Evolutionary conservation across 2,113 vertebrate species (phyloP).

Genomic region (Potamarius usumacintae): DNA sequence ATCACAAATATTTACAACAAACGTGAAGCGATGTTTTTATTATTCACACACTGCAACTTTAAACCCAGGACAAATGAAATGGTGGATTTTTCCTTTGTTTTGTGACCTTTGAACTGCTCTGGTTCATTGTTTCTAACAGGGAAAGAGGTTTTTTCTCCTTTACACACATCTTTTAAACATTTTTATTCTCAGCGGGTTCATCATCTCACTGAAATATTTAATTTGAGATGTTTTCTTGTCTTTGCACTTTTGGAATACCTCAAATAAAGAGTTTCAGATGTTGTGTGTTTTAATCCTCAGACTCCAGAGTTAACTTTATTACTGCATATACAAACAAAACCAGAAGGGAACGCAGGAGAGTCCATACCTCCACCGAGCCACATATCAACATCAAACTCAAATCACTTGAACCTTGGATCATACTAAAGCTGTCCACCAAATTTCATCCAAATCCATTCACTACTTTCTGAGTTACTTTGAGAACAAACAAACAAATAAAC

Average conservation of each 20-base stretch:
- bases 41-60: not conserved
- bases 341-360: no score
- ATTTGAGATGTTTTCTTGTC: not conserved
- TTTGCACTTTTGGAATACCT: not conserved
- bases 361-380: no score
- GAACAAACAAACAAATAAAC: no score
- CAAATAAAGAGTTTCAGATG: conserved; percentile 2
- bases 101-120: not conserved
- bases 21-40: not conserved
- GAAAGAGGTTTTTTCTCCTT: not conserved
- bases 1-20: not conserved
- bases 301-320: not conserved
- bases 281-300: not conserved
- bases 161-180: not conserved
- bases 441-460: no score
- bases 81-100: not conserved
- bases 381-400: no score
- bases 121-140: not conserved
- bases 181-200: not conserved
- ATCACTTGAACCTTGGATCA: no score
- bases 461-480: no score
- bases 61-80: not conserved
- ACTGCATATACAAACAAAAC: not conserved
- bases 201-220: not conserved
- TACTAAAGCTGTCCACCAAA: no score